Conservation (phyloP, 2,888 invertebrate genomes). For the Altica lythri region DNA sequence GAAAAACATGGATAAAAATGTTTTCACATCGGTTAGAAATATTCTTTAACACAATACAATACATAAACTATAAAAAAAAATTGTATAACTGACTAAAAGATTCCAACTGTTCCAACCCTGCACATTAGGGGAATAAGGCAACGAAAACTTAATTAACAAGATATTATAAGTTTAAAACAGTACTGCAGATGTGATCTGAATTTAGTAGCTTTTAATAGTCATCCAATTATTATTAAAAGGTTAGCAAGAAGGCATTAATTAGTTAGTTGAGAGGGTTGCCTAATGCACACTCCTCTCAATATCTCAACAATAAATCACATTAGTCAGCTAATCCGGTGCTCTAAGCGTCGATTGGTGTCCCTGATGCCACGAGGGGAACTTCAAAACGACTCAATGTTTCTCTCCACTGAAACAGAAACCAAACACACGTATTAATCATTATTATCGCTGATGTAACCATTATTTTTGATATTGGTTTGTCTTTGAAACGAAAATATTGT, state of each 20-base stretch:
- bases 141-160: conserved; percentile 55
- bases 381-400: conserved; percentile 34
- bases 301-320: conserved; percentile 56
- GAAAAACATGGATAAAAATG: too few relatives aligned
- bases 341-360: conserved; percentile 46
- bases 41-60: too few relatives aligned
- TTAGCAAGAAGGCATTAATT: conserved; percentile 60
- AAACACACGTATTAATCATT: conserved; percentile 39
- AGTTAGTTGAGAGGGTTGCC: conserved; percentile 52
- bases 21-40: too few relatives aligned
- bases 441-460: conserved; percentile 17
- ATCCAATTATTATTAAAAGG: conserved; percentile 61
- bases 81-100: background rate
- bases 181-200: conserved; percentile 51
- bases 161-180: conserved; percentile 53
- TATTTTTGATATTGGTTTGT: conserved; percentile 5
- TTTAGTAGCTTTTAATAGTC: conserved; percentile 53
- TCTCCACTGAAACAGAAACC: conserved; percentile 38
- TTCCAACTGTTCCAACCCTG: conserved; percentile 6
- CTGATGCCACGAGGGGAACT: conserved; percentile 30
- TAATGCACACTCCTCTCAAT: conserved; percentile 52
- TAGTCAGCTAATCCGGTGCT: conserved; percentile 54
- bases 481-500: too few relatives aligned
- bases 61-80: background rate
- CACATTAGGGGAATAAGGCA: conserved; percentile 25